Evolutionary conservation across 1,140 invertebrate genomes (phyloP).

Genomic region (Cherax quadricarinatus): DNA sequence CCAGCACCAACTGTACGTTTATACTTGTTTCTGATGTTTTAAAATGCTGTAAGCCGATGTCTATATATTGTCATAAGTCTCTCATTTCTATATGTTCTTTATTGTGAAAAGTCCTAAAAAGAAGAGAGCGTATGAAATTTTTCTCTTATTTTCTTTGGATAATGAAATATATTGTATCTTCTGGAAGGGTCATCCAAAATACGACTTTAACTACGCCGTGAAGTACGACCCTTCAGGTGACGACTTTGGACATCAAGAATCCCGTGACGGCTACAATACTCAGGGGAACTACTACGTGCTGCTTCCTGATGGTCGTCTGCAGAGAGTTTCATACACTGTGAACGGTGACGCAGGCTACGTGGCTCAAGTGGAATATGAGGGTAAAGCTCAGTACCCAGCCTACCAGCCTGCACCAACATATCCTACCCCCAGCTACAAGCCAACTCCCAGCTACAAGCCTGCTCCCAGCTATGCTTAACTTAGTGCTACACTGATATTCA

Average conservation of each 20-base stretch:
- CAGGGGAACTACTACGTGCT: constrained; percentile 90
- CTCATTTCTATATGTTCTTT: no score
- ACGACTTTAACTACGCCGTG: constrained; percentile 90
- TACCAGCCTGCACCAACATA: background rate
- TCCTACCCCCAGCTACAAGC: no score
- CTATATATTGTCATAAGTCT: no score
- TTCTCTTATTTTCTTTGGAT: no score
- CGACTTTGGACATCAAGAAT: constrained; percentile 89
- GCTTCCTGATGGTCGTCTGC: constrained; percentile 82
- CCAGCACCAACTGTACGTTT: no score
- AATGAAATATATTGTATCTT: background rate
- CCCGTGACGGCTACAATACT: constrained; percentile 86
- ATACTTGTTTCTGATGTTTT: no score
- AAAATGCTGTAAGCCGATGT: no score
- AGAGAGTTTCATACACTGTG: constrained; percentile 82
- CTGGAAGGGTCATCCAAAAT: constrained; percentile 79
- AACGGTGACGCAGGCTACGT: constrained; percentile 78
- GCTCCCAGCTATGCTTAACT: no score
- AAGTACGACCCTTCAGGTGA: constrained; percentile 85
- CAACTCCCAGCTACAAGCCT: background rate
- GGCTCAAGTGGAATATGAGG: constrained; percentile 69
- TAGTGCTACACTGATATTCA: no score
- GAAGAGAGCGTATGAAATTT: no score
- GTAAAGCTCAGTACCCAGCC: constrained; percentile 29
- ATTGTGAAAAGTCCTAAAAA: no score